phyloP scores from a whole-genome alignment of 1,140 invertebrate genomes.

The Andricus grossulariae region DNA sequence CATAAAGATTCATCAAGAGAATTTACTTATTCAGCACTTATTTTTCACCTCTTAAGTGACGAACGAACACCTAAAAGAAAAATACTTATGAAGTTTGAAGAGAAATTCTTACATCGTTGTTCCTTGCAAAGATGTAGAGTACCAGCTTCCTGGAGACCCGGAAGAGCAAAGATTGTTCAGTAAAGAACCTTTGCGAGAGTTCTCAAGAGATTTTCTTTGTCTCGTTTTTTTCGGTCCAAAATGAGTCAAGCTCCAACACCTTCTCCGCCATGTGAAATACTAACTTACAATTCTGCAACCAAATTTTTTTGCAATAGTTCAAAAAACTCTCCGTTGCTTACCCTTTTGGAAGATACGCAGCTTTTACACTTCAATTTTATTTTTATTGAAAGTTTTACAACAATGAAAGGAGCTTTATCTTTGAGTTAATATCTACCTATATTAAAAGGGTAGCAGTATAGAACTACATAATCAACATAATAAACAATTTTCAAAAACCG shows the following conservation, averaged over 20 bases:
- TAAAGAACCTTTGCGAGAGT: constrained; percentile 1
- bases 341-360: neutral
- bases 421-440: no score
- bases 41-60: neutral
- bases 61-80: neutral
- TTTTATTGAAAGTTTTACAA: no score
- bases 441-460: no score
- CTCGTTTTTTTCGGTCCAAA: neutral
- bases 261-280: neutral
- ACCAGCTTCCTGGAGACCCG: neutral
- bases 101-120: constrained; percentile 1
- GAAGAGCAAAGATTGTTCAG: constrained; percentile 9
- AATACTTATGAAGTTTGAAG: neutral
- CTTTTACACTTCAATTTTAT: no score
- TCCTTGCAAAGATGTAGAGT: neutral
- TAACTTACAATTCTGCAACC: neutral
- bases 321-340: neutral
- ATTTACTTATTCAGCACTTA: no score
- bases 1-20: no score
- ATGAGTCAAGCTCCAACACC: neutral
- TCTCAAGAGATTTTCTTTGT: neutral
- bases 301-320: neutral
- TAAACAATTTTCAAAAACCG: no score
- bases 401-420: no score
- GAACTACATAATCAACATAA: no score